Conservation (phyloP, 2,797 vertebrate species). For the Pangasius mekongensis region DNA sequence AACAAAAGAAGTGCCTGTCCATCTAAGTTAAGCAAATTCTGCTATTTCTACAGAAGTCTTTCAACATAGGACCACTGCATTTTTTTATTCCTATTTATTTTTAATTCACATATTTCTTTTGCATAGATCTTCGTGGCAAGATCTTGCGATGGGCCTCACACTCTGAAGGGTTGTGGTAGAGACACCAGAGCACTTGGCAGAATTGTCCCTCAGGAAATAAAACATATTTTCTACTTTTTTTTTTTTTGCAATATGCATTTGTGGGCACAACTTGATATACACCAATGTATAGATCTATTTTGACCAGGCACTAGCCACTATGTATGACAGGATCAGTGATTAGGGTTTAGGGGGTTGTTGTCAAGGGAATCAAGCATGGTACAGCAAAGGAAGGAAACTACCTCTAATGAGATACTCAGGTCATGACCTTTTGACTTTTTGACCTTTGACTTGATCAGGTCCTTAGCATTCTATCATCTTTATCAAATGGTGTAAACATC, state of each 20-base stretch:
- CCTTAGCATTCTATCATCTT: background rate
- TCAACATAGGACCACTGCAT: background rate
- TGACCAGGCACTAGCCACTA: constrained; percentile 91
- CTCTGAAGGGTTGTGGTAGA: background rate
- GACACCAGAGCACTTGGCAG: constrained; percentile 1
- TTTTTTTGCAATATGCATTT: constrained; percentile 43
- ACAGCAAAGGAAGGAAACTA: background rate
- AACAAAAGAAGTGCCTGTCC: background rate
- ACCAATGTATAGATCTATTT: constrained; percentile 78
- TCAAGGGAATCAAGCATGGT: background rate
- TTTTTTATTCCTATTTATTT: background rate
- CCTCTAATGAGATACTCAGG: background rate
- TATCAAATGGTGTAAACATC: background rate
- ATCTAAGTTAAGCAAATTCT: background rate
- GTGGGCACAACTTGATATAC: background rate
- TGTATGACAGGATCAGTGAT: constrained; percentile 63
- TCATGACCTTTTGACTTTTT: background rate
- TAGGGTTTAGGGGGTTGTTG: background rate
- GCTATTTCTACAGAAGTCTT: background rate
- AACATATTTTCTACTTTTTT: constrained; percentile 58
- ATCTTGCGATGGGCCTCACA: constrained; percentile 62
- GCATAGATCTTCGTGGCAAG: constrained; percentile 82
- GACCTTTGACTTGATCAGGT: background rate
- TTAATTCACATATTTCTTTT: background rate
- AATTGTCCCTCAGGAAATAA: constrained; percentile 2